Base-by-base conservation (phyloP, 2,797 vertebrate species). In the Rhabdophis nuchalis region DNA sequence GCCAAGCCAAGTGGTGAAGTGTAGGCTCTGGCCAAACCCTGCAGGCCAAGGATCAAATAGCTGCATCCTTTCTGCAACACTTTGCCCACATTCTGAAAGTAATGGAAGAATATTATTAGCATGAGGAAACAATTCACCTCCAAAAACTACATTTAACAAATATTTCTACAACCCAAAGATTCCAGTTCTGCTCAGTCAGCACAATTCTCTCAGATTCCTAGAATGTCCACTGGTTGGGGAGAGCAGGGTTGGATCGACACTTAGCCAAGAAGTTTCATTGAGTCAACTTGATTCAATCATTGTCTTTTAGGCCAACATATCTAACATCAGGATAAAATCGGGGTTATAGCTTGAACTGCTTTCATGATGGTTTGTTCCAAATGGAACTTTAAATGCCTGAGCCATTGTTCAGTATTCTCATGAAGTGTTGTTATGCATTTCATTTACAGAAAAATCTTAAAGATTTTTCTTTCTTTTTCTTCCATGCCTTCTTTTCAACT, bases 31-130 rank as follows among this genome's bases (percentile, higher is more conserved):
- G 99, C 97, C 32, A 99, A 98, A 60, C 98, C 98, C 95, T 99
- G 98, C 58, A 99, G 97, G 18, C 99, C 99, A 0, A 99, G 95
- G 95, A 98, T 96, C 53, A 99, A 57, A 93, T 98, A 99, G 94
- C 96, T 98, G 97, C 99, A 99, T 27, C 98, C 98, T 96, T 98
- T 98, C 85, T 97, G 97, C 92, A 99, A 94, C 7, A 97, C 98
- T 92, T 98, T 99, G 58, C 98, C 97, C 0, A 99, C 96, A 1
- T 99, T 99, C 99, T 99, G 87, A 85, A 86, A 90, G 93, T 36
- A 88, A 94, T 46, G 54, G 16, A 50, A 61, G 90, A 93, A 93
- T 1, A 68, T 11, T 41, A 77, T 92, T 32, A 20, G 18, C 6
- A 25, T 36, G 91, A 91, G 85, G 0, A 0, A 92, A 68, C 16